These are phyloP conservation scores for Drosophila neonasuta DNA, from an alignment of 2,888 invertebrate species.

Conservation along the genomic window DNA sequence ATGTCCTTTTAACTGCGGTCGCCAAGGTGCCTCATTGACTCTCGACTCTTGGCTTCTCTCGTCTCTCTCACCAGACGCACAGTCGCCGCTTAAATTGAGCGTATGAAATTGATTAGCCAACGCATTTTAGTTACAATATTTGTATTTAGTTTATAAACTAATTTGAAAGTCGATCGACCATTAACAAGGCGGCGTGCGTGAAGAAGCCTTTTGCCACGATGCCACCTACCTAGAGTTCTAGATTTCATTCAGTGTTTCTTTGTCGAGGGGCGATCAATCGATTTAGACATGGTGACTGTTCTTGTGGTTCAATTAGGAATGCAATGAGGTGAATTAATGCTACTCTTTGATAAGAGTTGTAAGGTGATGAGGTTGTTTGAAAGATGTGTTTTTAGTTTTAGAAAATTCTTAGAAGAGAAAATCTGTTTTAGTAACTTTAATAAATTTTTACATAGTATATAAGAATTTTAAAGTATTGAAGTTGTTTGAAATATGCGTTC, in stretches of 20 bases:
- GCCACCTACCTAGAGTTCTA: slow-evolving; percentile 44
- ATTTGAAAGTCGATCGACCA: slow-evolving; percentile 52
- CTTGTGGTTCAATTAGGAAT: background rate
- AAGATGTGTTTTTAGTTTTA: too few relatives aligned
- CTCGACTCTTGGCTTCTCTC: background rate
- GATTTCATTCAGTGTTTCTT: background rate
- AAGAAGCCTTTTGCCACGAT: slow-evolving; percentile 37
- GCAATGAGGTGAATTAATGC: background rate
- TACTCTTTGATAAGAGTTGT: background rate
- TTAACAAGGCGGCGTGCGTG: slow-evolving; percentile 54
- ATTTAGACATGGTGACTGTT: slow-evolving; percentile 17
- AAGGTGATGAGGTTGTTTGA: background rate
- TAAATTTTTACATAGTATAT: too few relatives aligned
- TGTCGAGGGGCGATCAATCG: slow-evolving; percentile 9
- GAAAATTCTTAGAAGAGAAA: too few relatives aligned
- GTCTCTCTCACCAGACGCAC: slow-evolving; percentile 54
- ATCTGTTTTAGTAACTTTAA: background rate
- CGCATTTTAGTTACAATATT: slow-evolving; percentile 70
- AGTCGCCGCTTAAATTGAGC: slow-evolving; percentile 75
- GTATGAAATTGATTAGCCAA: slow-evolving; percentile 73
- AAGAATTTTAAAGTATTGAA: too few relatives aligned
- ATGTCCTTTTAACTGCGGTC: slow-evolving; percentile 68
- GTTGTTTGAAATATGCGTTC: too few relatives aligned
- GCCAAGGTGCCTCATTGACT: slow-evolving; percentile 59
- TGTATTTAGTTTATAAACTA: slow-evolving; percentile 72